Base-by-base conservation (phyloP, 1,140 invertebrate species). In the Pentalonia nigronervosa region DNA sequence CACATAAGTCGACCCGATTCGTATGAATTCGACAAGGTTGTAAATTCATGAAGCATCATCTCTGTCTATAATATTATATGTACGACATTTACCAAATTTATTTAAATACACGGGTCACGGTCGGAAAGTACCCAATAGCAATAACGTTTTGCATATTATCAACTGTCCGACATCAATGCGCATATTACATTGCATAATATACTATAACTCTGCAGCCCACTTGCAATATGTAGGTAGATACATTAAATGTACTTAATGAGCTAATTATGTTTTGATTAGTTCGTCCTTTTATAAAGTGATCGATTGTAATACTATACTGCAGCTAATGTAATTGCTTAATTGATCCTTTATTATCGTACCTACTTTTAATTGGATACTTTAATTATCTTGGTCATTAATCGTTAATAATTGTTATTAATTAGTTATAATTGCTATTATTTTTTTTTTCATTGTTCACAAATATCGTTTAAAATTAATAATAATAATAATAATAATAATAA, bases 281-380 rank as follows among this genome's bases (percentile, higher is more conserved):
- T 36, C 6, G 36, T n/a, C 47, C 30, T 87, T 87, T 87, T 87
- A 34, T 87, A 87, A 48, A 48, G 50, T 87, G 34, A 89, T 89
- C 25, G 88, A 41, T 89, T 11, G 20, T 48, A n/a, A 17, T 47
- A 53, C 34, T n/a, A 21, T n/a, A 48, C 34, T 88, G 25, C 34
- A 36, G 11, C 1, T 14, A 53, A 88, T 89, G n/a, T 56, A 89
- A 56, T 89, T 56, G n/a, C 20, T 89, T 34, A 53, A 89, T 53
- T 53, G 87, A 53, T 89, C 25, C 30, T 83, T 83, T 83, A 36
- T 83, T n/a, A 30, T 56, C 34, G 48, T 56, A 41, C 23, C 50
- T 53, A 36, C 23, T 50, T 89, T n/a, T 56, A 56, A 89, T 89
- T 36, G 50, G 88, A 47, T 47, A 14, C 60, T 76, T n/a, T 3